Conservation (phyloP, 2,113 vertebrate genomes). For the Glaucidium brasilianum region DNA sequence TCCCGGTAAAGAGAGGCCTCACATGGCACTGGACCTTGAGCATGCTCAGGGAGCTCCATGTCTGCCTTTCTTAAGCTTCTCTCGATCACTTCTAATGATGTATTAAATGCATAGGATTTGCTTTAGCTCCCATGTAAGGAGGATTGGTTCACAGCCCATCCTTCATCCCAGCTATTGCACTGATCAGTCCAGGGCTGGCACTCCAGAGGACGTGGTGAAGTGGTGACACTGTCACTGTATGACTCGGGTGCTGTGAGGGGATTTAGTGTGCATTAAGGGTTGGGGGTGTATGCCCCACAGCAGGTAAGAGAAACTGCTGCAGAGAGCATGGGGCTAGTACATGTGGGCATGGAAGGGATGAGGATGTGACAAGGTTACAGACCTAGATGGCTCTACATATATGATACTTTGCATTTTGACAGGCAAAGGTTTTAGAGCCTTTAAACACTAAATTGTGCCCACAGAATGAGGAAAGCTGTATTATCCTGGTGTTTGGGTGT, state of each 20-base stretch:
- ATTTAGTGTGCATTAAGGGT: background rate
- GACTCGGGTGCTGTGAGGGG: background rate
- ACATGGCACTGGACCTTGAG: background rate
- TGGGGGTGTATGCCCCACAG: background rate
- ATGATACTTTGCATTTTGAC: background rate
- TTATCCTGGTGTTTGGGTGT: background rate
- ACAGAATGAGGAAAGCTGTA: background rate
- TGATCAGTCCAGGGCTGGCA: background rate
- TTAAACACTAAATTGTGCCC: background rate
- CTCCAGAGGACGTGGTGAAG: rapidly evolving
- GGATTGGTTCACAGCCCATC: background rate
- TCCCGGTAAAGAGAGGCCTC: background rate
- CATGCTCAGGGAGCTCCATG: background rate
- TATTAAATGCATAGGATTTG: background rate
- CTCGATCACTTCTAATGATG: background rate
- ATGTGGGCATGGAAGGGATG: background rate
- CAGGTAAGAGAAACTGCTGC: background rate
- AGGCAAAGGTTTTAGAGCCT: background rate
- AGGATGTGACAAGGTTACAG: background rate
- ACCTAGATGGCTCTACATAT: background rate
- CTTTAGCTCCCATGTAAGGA: background rate
- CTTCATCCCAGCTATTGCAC: background rate
- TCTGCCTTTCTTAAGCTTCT: background rate
- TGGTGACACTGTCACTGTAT: background rate
- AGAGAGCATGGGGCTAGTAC: background rate